Evolutionary conservation across 1,140 invertebrate species (phyloP).

Genomic region (Bradynema listronoti): DNA sequence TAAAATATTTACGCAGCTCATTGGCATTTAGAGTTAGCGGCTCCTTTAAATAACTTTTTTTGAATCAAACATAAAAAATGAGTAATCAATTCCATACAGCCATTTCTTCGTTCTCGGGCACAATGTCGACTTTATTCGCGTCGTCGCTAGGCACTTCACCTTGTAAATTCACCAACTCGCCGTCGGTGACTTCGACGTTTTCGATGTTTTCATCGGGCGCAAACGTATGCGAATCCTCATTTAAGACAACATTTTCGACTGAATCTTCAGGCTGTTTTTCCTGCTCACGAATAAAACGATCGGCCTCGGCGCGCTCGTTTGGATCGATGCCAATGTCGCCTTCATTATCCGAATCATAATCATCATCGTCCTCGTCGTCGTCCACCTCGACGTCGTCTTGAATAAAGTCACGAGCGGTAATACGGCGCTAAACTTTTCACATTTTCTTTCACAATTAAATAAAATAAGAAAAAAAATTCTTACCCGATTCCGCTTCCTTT

Average conservation of each 20-base stretch:
- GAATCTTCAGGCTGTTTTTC: slow-evolving; percentile 30
- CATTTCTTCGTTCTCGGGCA: slow-evolving; percentile 90
- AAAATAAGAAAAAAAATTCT: slow-evolving; percentile 11
- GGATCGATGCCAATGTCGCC: slow-evolving; percentile 55
- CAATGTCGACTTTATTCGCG: slow-evolving; percentile 85
- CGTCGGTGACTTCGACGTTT: slow-evolving; percentile 89
- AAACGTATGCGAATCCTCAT: slow-evolving; percentile 69
- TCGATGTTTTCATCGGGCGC: slow-evolving; percentile 80
- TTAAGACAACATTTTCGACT: slow-evolving; percentile 57
- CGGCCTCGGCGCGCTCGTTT: slow-evolving; percentile 50
- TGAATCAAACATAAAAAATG: no score
- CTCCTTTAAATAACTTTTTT: slow-evolving; percentile 39
- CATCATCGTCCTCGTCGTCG: slow-evolving; percentile 54
- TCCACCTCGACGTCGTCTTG: slow-evolving; percentile 55
- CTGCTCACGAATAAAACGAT: slow-evolving; percentile 40
- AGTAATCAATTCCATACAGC: slow-evolving; percentile 63
- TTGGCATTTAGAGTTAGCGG: slow-evolving; percentile 56
- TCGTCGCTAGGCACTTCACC: slow-evolving; percentile 87
- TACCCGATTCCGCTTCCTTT: slow-evolving; percentile 10
- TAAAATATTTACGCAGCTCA: slow-evolving; percentile 88
- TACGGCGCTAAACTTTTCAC: slow-evolving; percentile 46
- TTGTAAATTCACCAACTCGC: slow-evolving; percentile 87
- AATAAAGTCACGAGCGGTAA: slow-evolving; percentile 48
- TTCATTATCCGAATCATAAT: slow-evolving; percentile 34
- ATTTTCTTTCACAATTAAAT: no score